Conservation (phyloP, 2,797 vertebrate genomes). For the Ispidina lecontei region DNA sequence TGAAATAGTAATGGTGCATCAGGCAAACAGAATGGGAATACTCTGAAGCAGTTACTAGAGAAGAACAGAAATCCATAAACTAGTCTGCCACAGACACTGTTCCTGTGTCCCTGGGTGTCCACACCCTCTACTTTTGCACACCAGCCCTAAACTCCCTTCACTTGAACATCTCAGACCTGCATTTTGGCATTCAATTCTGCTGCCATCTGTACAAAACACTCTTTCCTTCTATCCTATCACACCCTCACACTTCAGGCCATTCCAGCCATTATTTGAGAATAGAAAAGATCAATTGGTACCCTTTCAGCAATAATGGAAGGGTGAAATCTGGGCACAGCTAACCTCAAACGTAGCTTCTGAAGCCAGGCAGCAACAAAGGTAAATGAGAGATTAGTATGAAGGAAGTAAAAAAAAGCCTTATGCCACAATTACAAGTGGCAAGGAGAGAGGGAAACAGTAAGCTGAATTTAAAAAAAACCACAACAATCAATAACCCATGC, state of each 20-base stretch:
- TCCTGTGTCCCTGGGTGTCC: neutral
- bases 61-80: slow-evolving; percentile 29
- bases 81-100: neutral
- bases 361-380: neutral
- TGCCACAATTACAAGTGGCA: neutral
- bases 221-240: neutral
- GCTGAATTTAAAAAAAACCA: neutral
- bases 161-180: neutral
- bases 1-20: slow-evolving; percentile 44
- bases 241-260: neutral
- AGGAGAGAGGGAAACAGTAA: neutral
- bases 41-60: slow-evolving; percentile 22
- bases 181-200: neutral
- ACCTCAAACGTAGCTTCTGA: neutral
- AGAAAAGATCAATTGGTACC: neutral
- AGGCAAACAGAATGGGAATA: slow-evolving; percentile 30
- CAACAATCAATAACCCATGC: neutral
- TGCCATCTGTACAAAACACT: neutral
- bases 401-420: neutral
- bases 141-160: neutral
- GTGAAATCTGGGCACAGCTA: neutral
- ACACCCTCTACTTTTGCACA: neutral
- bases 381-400: neutral
- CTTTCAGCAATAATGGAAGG: neutral
- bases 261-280: neutral